Conservation (phyloP, 2,113 vertebrate genomes). For the Pterocles orientalis region DNA sequence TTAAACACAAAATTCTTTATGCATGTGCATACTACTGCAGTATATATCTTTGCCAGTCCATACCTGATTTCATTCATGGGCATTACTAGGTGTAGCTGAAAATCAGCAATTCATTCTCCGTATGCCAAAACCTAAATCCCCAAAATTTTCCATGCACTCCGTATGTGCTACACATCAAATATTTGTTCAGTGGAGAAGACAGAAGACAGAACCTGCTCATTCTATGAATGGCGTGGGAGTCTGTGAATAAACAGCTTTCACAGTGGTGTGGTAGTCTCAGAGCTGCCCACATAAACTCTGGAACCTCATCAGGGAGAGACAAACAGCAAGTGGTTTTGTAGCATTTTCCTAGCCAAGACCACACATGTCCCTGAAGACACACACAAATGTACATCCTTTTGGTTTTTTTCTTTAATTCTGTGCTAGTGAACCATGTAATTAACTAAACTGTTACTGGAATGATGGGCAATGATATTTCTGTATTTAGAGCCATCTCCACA, state of each 20-base stretch:
- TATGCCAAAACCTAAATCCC: background rate
- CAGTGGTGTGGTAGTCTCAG: background rate
- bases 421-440: slow-evolving; percentile 13
- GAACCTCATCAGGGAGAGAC: background rate
- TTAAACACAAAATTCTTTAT: background rate
- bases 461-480: slow-evolving; percentile 21
- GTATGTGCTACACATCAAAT: background rate
- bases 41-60: background rate
- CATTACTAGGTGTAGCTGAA: background rate
- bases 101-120: background rate
- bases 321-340: background rate
- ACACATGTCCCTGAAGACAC: background rate
- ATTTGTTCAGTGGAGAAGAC: background rate
- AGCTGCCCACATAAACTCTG: background rate
- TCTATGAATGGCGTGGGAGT: background rate
- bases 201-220: background rate
- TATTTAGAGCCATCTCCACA: slow-evolving; percentile 55
- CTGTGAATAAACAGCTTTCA: background rate
- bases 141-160: background rate
- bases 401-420: background rate
- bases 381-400: rapidly evolving
- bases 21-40: rapidly evolving
- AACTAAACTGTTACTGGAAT: slow-evolving; percentile 21
- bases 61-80: background rate
- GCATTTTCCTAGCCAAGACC: background rate